A percentile compares a stretch with the other conserved stretches of the same genome.
phyloP scores from a whole-genome alignment of 64 coral and sea anemone species.

The Astreopora myriophthalma region DNA sequence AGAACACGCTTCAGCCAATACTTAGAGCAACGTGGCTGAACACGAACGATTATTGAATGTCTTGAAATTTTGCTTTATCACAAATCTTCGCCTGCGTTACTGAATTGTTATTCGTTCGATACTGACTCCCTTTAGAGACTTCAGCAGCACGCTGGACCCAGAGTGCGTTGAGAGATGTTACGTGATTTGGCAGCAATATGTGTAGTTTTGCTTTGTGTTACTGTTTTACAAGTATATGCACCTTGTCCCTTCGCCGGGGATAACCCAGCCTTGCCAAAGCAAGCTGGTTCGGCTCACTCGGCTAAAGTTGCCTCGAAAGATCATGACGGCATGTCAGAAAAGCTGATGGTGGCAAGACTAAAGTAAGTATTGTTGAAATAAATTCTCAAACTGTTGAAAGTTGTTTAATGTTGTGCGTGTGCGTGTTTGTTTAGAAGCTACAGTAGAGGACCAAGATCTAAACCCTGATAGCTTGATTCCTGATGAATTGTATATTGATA shows the following conservation, averaged over 20 bases:
- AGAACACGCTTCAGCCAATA: constrained; percentile 24
- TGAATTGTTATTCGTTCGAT: background rate
- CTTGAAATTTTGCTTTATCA: background rate
- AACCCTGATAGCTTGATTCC: too few species aligned
- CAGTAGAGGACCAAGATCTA: too few species aligned
- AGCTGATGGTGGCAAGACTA: background rate
- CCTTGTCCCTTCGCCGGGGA: background rate
- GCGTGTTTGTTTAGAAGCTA: background rate
- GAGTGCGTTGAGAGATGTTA: background rate
- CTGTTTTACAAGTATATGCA: background rate
- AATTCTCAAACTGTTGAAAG: background rate
- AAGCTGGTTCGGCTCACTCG: too few species aligned
- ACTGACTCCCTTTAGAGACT: background rate
- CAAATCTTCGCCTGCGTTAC: background rate
- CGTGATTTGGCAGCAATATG: background rate
- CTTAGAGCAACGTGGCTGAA: background rate
- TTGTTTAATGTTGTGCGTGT: background rate
- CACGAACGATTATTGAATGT: background rate
- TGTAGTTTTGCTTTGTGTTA: background rate
- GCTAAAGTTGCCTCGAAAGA: background rate
- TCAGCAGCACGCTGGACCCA: background rate
- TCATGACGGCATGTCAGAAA: too few species aligned
- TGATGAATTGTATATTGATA: too few species aligned
- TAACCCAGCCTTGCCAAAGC: background rate
- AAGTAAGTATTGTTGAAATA: background rate